Evolutionary conservation across 1,140 invertebrate species (phyloP).

Genomic region (Drosophila hydei): DNA sequence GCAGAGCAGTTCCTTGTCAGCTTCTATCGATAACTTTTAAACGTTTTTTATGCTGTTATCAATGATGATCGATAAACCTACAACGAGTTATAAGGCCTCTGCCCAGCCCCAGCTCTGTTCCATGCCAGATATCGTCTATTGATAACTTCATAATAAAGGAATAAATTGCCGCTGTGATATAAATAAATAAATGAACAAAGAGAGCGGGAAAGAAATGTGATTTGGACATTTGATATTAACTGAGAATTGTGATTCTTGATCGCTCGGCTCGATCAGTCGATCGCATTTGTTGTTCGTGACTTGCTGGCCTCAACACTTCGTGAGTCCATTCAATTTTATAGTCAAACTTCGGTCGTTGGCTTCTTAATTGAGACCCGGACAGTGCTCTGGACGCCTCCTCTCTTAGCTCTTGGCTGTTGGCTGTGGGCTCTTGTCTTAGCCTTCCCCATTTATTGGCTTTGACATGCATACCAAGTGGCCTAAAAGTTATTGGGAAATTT

Average conservation of each 20-base stretch:
- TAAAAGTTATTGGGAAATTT: conserved; percentile 43
- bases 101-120: too few species aligned
- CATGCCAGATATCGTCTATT: too few species aligned
- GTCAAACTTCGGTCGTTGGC: conserved; percentile 44
- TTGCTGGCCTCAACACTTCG: conserved; percentile 31
- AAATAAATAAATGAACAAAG: too few species aligned
- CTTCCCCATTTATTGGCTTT: conserved; percentile 3
- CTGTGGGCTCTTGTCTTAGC: neutral
- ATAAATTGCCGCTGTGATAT: too few species aligned
- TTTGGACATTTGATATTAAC: conserved; percentile 36
- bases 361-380: conserved; percentile 41
- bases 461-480: conserved; percentile 40
- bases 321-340: conserved; percentile 49
- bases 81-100: too few species aligned
- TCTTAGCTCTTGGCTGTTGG: neutral
- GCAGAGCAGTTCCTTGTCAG: too few species aligned
- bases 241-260: conserved; percentile 24
- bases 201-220: neutral
- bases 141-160: too few species aligned
- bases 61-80: too few species aligned
- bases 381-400: neutral
- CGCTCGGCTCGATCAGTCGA: neutral
- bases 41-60: too few species aligned
- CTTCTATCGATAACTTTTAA: neutral
- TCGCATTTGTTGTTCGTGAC: conserved; percentile 33